A percentile compares a stretch with the other conserved stretches of the same genome.
phyloP scores from a whole-genome alignment of 2,113 vertebrate genomes.

The Platichthys stellatus region DNA sequence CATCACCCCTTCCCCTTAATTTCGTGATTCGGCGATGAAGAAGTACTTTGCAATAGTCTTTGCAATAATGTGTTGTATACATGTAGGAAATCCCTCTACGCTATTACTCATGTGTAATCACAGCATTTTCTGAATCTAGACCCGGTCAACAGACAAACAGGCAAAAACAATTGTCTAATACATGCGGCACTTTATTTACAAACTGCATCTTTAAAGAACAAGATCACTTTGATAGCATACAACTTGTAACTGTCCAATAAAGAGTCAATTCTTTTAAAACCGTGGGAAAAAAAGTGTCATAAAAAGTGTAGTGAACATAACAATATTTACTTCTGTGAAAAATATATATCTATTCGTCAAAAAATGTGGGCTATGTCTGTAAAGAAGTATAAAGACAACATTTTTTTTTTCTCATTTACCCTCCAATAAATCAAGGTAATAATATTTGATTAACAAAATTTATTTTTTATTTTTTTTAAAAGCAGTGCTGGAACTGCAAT shows the following conservation, averaged over 20 bases:
- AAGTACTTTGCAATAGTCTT: background rate
- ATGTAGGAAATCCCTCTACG: too few relatives aligned
- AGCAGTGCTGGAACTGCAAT: slow-evolving; percentile 89
- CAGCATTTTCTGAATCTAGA: background rate
- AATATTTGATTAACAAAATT: slow-evolving; percentile 90
- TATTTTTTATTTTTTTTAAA: slow-evolving; percentile 75
- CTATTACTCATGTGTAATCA: background rate
- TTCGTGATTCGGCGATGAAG: background rate
- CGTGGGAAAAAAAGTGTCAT: slow-evolving; percentile 87
- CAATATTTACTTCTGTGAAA: slow-evolving; percentile 91
- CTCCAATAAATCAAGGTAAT: slow-evolving; percentile 89
- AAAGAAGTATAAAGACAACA: slow-evolving; percentile 87
- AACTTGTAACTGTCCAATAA: slow-evolving; percentile 87
- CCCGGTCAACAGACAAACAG: slow-evolving; percentile 1
- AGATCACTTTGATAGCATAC: slow-evolving; percentile 84
- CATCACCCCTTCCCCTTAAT: background rate
- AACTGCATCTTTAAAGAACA: slow-evolving; percentile 67
- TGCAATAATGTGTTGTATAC: background rate
- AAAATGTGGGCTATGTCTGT: slow-evolving; percentile 69
- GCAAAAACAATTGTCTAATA: slow-evolving; percentile 32
- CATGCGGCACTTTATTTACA: slow-evolving; percentile 76
- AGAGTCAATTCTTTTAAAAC: slow-evolving; percentile 79
- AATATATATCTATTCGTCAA: slow-evolving; percentile 96
- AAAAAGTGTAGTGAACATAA: slow-evolving; percentile 84
- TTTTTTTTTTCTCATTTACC: slow-evolving; percentile 81